phyloP scores from a whole-genome alignment of 2,113 vertebrate species.

The Nesoenas mayeri region DNA sequence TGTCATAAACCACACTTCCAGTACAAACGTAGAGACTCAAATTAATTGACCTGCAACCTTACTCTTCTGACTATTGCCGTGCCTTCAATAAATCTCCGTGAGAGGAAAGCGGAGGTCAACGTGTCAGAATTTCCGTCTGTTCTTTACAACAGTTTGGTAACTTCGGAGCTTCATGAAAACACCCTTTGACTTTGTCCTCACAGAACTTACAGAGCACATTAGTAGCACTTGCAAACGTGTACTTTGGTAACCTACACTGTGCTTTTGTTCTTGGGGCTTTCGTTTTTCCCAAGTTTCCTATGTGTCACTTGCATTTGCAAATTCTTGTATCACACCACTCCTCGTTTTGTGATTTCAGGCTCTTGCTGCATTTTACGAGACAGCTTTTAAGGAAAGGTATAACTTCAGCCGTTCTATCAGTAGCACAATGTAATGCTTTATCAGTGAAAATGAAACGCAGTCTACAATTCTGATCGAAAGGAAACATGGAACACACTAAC shows the following conservation, averaged over 20 bases:
- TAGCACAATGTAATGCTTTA: neutral
- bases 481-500: neutral
- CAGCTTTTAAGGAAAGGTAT: neutral
- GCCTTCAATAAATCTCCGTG: neutral
- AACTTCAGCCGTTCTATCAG: neutral
- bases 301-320: slow-evolving; percentile 2
- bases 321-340: slow-evolving; percentile 10
- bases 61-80: neutral
- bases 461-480: neutral
- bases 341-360: neutral
- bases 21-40: neutral
- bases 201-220: neutral
- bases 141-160: neutral
- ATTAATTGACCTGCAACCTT: neutral
- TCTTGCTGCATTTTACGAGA: slow-evolving; percentile 12
- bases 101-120: neutral
- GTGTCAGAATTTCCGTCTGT: neutral
- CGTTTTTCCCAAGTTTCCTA: neutral
- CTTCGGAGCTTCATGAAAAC: neutral
- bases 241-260: neutral
- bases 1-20: neutral
- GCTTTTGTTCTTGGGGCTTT: neutral
- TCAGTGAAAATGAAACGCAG: neutral
- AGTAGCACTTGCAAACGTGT: neutral
- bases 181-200: neutral